These are phyloP conservation scores for Axis porcinus DNA, from an alignment of 2,113 vertebrate genomes.

Conservation along the genomic window DNA sequence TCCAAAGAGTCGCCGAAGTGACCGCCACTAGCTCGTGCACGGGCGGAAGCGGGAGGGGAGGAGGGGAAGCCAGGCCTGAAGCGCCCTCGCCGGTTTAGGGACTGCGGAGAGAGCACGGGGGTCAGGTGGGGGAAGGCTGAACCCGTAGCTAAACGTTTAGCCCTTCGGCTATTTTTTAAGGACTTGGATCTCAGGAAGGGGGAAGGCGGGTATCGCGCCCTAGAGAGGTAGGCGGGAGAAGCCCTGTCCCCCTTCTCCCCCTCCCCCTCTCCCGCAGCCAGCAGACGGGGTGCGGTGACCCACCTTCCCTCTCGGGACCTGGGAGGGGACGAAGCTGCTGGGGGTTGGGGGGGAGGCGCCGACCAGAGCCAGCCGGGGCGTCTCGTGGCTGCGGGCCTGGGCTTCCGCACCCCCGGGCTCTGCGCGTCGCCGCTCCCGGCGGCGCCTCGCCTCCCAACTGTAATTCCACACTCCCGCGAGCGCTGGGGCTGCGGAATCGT, in stretches of 20 bases:
- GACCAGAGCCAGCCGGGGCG: background rate
- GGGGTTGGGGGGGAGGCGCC: background rate
- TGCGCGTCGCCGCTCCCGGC: background rate
- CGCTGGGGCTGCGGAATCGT: background rate
- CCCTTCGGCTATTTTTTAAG: background rate
- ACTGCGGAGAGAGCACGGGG: background rate
- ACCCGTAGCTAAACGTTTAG: background rate
- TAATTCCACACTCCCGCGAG: conserved; percentile 10
- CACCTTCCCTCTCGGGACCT: background rate
- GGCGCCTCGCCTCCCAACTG: background rate
- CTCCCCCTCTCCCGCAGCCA: background rate
- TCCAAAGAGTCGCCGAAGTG: conserved; percentile 38
- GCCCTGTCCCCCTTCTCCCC: background rate
- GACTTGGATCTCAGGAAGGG: background rate
- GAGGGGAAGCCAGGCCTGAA: background rate
- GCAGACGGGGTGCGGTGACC: background rate
- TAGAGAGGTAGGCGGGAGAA: background rate
- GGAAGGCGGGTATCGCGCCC: background rate
- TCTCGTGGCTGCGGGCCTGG: background rate
- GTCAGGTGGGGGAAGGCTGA: background rate
- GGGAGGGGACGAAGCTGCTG: background rate
- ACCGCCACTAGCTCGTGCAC: background rate
- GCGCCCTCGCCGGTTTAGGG: background rate
- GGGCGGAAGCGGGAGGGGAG: background rate
- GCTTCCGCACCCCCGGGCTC: conserved; percentile 13